Base-by-base conservation (phyloP, 2,888 invertebrate species). In the Orthosia cruda region DNA sequence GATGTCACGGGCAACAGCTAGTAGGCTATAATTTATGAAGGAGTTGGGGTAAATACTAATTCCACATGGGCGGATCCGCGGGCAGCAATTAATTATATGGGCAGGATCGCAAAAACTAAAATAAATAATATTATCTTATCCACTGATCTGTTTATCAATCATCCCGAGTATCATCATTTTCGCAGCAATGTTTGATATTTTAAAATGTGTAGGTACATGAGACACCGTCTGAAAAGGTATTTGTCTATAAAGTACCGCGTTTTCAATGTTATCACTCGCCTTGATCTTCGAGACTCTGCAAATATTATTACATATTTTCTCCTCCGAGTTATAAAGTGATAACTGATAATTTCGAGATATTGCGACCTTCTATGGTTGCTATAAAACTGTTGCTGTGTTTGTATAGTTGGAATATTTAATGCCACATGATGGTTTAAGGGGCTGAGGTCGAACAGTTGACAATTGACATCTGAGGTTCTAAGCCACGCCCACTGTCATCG, bases 271-370 rank as follows among this genome's bases (percentile, higher is more conserved):
- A 79, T 79, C 79, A 18, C 26, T 13, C 32, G 18, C 55, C 55
- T 71, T 57, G 66, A 80, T 80, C 83, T 71, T 67, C 2, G 32
- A 64, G 66, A 68, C 62, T 82, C 50, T 15, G 63, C 52, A 50
- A 63, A 75, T 75, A 45, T 45, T 20, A 45, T 45, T 20, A 26
- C 9, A 62, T 67, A 59, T 75, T 54, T 64, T 59, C 23, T 49
- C 16, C n/a, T 50, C 12, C 9, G 54, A 54, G 54, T 50, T 63
- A 80, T 77, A 82, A 77, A 78, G 32, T 20, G 58, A 58, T 47
- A 71, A 58, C 52, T 66, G 83, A 82, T 80, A 83, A 77, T 45
- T 63, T 71, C 50, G n/a, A 55, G 32, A 77, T 70, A 80, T 50
- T 45, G 58, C 32, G 65, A 52, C 32, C 32, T 62, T 69, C 49